Base-by-base conservation (phyloP, 1,140 invertebrate species). In the Leptopilina clavipes region DNA sequence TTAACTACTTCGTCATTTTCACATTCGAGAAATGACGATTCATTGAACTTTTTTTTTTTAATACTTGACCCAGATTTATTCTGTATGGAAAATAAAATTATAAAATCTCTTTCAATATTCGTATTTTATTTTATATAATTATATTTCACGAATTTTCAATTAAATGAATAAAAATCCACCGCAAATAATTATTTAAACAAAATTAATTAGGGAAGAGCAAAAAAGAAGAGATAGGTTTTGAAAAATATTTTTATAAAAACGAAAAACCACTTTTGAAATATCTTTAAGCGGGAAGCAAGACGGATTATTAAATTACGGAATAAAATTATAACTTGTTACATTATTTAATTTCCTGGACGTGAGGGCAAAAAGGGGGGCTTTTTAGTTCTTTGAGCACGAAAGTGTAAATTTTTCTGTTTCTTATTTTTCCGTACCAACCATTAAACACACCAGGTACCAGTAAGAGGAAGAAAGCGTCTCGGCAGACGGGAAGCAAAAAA, bases 351-450 rank as follows among this genome's bases (percentile, higher is more conserved):
- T 65, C 59, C 59, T n/a, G 25, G 1, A 31, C 25, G 25, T 31
- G 22, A n/a, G n/a, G n/a, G n/a, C n/a, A n/a, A n/a, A 31, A 31
- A 31, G 25, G 5, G 5, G 25, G 5, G 25, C 73, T 73, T 48
- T 70, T 56, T 44, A 70, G 40, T 59, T 65, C 31, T 40, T 77
- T 17, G 37, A 9, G 54, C 31, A 59, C 17, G 75, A 76, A 74
- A 79, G 70, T 74, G 70, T 74, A 76, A 74, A 44, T 71, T 77
- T 76, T 72, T 72, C 74, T 75, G 25, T 31, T 1, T 75, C 73
- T 77, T 73, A 52, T 78, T 71, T 71, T 76, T 76, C 72, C 75
- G 74, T 73, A 65, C 25, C 12, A 65, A 65, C 59, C 59, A 65
- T 65, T 65, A 65, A 31, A 65, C 59, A 65, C 59, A 65, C 59